Evolutionary conservation across 2,113 vertebrate genomes (phyloP), one percentile per base, ranked within the genome.

Genomic region (Pontoporia blainvillei): DNA sequence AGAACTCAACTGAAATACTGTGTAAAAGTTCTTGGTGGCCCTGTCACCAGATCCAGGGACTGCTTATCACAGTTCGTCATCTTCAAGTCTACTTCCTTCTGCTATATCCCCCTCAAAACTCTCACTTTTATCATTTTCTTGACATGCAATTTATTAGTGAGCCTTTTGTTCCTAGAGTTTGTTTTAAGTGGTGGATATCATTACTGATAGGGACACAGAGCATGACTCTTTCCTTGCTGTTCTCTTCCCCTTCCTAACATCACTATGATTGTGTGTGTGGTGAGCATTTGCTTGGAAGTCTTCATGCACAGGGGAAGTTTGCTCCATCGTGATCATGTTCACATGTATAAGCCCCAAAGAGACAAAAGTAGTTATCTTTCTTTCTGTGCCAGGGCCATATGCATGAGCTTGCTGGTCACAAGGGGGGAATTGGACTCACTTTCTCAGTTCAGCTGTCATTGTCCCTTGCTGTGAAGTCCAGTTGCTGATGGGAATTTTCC

Each of bases 51-150:
- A 79, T 61, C 31, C 31, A 41, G 41, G 12, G 34, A 66, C n/a
- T 1, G 15, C 17, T 62, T 72, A 36, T 66, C 49, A 67, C 78
- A 87, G 12, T 76, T 29, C 34, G 1, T 83, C 49, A 44, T 54
- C 14, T 34, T 75, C 7, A 14, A 93, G 64, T 34, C 31, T 78
- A n/a, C 49, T 36, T 79, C 29, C 31, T 57, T 73, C 8, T 41
- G 34, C 20, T n/a, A 0, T 61, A 13, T 23, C 29, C 17, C 3
- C 25, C 39, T 2, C 2, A 4, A 64, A n/a, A 36, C 20, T 39
- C 34, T 91, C 20, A 46, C 39, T 23, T 84, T 39, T 41, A 8
- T 66, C 6, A 14, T 85, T 88, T 97, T 69, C 71, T 67, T 41
- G 13, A 79, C 59, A 25, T 9, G 18, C 7, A 11, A 12, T n/a